Percentiles rank a stretch among this genome's conserved stretches.
These are phyloP conservation scores for Melieria crassipennis DNA, from an alignment of 2,888 invertebrate genomes.

Conservation along the genomic window DNA sequence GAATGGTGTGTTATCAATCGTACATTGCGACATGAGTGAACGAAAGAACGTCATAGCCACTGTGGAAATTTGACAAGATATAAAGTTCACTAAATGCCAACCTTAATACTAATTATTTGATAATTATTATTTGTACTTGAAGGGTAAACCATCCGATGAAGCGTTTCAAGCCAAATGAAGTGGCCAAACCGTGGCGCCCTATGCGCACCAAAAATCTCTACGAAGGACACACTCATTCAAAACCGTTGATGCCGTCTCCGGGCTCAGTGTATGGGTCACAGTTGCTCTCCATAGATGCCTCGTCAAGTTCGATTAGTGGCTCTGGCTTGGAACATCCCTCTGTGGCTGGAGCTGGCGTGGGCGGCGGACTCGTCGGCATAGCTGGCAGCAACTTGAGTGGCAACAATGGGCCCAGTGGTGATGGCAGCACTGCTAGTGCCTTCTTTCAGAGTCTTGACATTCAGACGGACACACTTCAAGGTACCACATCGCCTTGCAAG, in stretches of 20 bases:
- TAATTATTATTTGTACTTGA: slow-evolving; percentile 30
- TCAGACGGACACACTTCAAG: slow-evolving; percentile 50
- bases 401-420: slow-evolving; percentile 33
- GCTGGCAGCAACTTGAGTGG: slow-evolving; percentile 42
- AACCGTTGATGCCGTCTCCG: slow-evolving; percentile 66
- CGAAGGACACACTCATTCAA: slow-evolving; percentile 70
- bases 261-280: slow-evolving; percentile 58
- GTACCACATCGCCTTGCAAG: slow-evolving; percentile 55
- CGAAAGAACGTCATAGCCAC: not conserved
- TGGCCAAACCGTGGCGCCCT: slow-evolving; percentile 64
- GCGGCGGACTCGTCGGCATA: slow-evolving; percentile 56
- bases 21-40: not conserved
- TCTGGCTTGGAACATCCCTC: slow-evolving; percentile 1
- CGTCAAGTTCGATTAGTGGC: slow-evolving; percentile 34
- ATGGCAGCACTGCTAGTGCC: slow-evolving; percentile 38
- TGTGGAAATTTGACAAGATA: no score
- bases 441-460: slow-evolving; percentile 55
- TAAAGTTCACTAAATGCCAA: no score
- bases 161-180: slow-evolving; percentile 77
- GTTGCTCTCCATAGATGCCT: slow-evolving; percentile 54
- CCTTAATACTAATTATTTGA: no score
- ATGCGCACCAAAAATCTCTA: slow-evolving; percentile 69
- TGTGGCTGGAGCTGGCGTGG: slow-evolving; percentile 25
- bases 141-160: slow-evolving; percentile 93
- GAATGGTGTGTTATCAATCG: not conserved